A percentile compares a stretch with the other conserved stretches of the same genome.
phyloP scores from a whole-genome alignment of 2,797 vertebrate species.

The Gallinago nigripennis region DNA sequence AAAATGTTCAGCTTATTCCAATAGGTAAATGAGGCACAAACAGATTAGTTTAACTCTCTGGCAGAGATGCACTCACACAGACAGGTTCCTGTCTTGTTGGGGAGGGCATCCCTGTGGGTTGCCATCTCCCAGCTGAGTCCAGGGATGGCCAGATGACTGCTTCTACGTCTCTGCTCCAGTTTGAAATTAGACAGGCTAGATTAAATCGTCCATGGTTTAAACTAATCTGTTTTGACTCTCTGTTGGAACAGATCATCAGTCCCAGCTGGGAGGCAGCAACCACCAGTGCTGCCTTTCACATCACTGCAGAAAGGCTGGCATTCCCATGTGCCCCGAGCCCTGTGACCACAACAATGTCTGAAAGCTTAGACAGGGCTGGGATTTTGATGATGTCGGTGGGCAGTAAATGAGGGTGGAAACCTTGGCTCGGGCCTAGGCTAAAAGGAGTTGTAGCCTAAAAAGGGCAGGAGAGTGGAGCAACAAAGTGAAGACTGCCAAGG shows the following conservation, averaged over 20 bases:
- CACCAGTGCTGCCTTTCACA: background rate
- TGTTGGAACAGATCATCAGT: background rate
- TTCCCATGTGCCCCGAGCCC: background rate
- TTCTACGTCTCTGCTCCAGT: constrained; percentile 8
- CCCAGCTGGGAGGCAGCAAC: constrained; percentile 47
- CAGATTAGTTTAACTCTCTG: constrained; percentile 8
- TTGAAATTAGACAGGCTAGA: constrained; percentile 51
- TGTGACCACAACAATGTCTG: accelerated
- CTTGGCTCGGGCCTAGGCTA: background rate
- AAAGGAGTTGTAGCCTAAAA: background rate
- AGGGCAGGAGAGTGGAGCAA: background rate
- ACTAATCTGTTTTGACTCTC: constrained; percentile 52
- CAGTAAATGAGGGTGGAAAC: background rate
- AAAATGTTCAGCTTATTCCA: background rate
- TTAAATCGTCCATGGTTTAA: constrained; percentile 54
- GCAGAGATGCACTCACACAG: background rate
- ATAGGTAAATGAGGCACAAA: constrained; percentile 31
- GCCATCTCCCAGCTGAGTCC: constrained; percentile 40
- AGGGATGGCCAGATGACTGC: constrained; percentile 35
- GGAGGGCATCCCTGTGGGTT: background rate
- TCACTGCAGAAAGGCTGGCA: background rate
- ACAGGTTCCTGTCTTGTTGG: constrained; percentile 5
- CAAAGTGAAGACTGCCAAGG: background rate
- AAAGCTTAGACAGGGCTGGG: background rate
- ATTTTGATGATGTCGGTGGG: background rate